Base-by-base conservation (phyloP, 2,113 vertebrate genomes). In the Psammodynastes pulverulentus region DNA sequence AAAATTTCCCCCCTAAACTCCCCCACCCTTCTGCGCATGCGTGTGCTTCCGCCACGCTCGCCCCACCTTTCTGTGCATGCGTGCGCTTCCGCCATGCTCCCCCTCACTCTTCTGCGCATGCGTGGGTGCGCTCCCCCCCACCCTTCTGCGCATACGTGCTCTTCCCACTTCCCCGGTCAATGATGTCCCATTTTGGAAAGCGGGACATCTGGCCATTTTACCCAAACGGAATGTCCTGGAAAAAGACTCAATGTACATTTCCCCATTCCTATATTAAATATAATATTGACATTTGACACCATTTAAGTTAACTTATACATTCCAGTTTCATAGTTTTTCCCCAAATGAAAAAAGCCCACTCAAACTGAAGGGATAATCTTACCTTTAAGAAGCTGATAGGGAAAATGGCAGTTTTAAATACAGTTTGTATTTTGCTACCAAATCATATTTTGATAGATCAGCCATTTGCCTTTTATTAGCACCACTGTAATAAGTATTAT, bases 201-300 rank as follows among this genome's bases (percentile, higher is more conserved):
- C n/a, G n/a, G n/a, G n/a, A n/a, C n/a, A n/a, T n/a, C n/a, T n/a
- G n/a, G n/a, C n/a, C n/a, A n/a, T n/a, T n/a, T n/a, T n/a, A n/a
- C n/a, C 91, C 23, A 91, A 58, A 12, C 90, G 85, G 94, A 92
- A 93, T 88, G 94, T 95, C 90, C 58, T 85, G 86, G 92, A 86
- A 34, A 79, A 48, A 0, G 5, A 90, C 49, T 92, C 88, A 67
- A 79, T 46, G 21, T 84, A 23, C 90, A 87, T 90, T 95, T 94
- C 94, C 91, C 90, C 34, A 9, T 88, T 72, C n/a, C 5, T 88
- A 67, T 94, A 56, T 54, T 46, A 94, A 94, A 92, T 87, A 10
- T 5, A 94, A 79, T 86, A 54, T 34, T 92, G 90, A 49, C 92
- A 92, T 92, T 85, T 95, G 89, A 94, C 87, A 46, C 0, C 2